Conservation (phyloP, 2,113 vertebrate species). For the Callocephalon fimbriatum region DNA sequence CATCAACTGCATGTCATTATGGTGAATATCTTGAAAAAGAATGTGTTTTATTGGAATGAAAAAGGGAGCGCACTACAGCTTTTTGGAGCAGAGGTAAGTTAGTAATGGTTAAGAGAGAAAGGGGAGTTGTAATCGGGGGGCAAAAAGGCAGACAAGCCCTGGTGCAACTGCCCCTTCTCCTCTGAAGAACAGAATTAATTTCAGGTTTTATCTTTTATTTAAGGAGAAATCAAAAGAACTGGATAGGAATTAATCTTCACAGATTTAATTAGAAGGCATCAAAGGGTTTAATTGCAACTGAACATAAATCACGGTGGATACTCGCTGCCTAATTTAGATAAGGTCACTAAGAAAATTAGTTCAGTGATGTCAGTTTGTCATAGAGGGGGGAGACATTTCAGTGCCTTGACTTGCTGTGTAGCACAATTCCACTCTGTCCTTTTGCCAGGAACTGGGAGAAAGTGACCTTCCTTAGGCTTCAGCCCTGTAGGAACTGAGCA, state of each 20-base stretch:
- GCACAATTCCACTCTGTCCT: conserved; percentile 10
- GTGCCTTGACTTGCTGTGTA: neutral
- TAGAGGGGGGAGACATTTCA: neutral
- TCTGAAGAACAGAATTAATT: conserved; percentile 57
- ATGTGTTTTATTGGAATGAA: neutral
- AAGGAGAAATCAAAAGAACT: conserved; percentile 72
- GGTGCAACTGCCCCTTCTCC: conserved; percentile 7
- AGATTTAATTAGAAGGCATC: conserved; percentile 80
- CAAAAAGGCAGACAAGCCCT: neutral
- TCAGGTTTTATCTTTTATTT: conserved; percentile 76
- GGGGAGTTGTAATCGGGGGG: neutral
- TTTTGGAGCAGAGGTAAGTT: neutral
- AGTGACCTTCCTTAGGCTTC: conserved; percentile 6
- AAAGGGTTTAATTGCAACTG: conserved; percentile 77
- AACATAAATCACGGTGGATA: conserved; percentile 76
- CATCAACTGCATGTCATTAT: neutral
- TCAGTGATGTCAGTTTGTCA: conserved; percentile 69
- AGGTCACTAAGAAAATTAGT: conserved; percentile 81
- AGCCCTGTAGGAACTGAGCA: neutral
- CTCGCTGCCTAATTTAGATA: conserved; percentile 80
- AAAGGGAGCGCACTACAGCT: neutral
- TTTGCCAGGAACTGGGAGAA: neutral
- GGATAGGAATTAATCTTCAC: conserved; percentile 77
- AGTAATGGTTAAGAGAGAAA: neutral
- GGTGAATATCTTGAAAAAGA: neutral